Base-by-base conservation (phyloP, 1,140 invertebrate species). In the Listronotus bonariensis region DNA sequence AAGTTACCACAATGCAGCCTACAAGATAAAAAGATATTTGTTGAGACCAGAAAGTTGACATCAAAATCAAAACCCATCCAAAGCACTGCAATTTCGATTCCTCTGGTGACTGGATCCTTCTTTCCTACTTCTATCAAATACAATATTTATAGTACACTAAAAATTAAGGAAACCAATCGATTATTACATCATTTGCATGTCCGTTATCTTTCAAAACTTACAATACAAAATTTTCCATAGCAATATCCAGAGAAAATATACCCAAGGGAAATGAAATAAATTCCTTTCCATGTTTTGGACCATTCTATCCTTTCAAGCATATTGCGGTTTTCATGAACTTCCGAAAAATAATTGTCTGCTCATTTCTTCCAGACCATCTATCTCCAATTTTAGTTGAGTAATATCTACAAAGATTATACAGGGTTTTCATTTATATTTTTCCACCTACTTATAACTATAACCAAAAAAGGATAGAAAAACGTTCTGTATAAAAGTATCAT, bases 181-280 rank as follows among this genome's bases (percentile, higher is more conserved):
- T 26, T 26, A 26, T 3, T 26, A 26, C 5, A 26, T 26, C 20
- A 26, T 26, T 26, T 26, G 5, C 20, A 26, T 5, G n/a, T n/a
- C 6, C n/a, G 46, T 1, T 40, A 15, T 55, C 43, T 36, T 34
- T 49, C n/a, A 20, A 46, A 45, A 84, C 89, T 89, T 83, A 96
- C 95, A 80, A 99, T 98, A 78, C n/a, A 99, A 95, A 78, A 99
- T 99, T 85, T 99, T 99, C 93, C 96, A 99, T 46, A 96, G 79
- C 98, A 99, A 76, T 99, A 99, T 7, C 97, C 80, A 7, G 96
- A 99, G 81, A 99, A 99, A 78, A 99, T 99, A 77, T 99, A 97
- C 1, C 98, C 98, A 0, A 99, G 80, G 73, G 97, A 93, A 82
- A 99, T 99, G 77, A 99, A 99, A 80, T 99, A 99, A 85, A 92